Evolutionary conservation across 1,140 invertebrate genomes (phyloP).

Genomic region (Tetragonula clypearis): DNA sequence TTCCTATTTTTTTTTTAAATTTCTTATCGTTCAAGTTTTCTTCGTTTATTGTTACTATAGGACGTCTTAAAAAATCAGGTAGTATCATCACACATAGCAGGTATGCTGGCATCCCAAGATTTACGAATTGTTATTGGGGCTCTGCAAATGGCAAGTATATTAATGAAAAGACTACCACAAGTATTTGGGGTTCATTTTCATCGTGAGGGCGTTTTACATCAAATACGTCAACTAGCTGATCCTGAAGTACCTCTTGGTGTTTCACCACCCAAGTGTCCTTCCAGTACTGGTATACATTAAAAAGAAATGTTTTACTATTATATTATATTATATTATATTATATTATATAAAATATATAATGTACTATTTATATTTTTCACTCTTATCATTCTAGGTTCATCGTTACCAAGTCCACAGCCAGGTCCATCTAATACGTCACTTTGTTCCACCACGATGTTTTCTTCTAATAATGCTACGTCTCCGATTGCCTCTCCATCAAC

Average conservation of each 20-base stretch:
- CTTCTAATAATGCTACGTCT: constrained; percentile 79
- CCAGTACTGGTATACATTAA: constrained; percentile 74
- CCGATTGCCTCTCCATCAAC: constrained; percentile 80
- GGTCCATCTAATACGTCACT: constrained; percentile 80
- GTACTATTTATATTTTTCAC: background rate
- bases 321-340: background rate
- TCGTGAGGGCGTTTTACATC: constrained; percentile 96
- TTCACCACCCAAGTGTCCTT: constrained; percentile 84
- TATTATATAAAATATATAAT: background rate
- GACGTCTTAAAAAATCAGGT: constrained; percentile 95
- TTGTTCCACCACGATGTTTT: constrained; percentile 77
- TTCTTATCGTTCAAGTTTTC: background rate
- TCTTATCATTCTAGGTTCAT: constrained; percentile 70
- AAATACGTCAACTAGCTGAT: constrained; percentile 90
- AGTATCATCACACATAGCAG: constrained; percentile 97
- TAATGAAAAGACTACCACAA: constrained; percentile 97
- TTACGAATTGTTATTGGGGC: constrained; percentile 97
- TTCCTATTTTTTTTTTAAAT: background rate
- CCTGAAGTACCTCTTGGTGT: constrained; percentile 85
- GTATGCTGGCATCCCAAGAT: constrained; percentile 98
- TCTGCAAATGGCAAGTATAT: constrained; percentile 97
- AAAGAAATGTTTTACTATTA: background rate
- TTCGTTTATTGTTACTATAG: constrained; percentile 69
- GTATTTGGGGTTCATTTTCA: constrained; percentile 97
- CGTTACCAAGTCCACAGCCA: constrained; percentile 80